phyloP scores from a whole-genome alignment of 1,140 invertebrate species.

The Microvelia longipes region DNA sequence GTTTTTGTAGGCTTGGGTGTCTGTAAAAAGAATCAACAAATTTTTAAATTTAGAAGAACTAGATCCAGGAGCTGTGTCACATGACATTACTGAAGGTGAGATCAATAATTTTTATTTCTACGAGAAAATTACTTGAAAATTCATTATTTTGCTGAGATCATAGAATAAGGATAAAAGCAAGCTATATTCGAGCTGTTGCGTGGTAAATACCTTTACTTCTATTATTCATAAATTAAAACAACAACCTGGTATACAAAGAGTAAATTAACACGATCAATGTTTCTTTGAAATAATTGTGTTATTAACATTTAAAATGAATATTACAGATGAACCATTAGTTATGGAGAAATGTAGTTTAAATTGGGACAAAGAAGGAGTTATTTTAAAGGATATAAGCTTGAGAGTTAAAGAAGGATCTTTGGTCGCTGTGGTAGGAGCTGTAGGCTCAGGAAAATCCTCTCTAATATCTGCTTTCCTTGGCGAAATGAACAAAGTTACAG shows the following conservation, averaged over 20 bases:
- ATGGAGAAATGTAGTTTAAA: constrained; percentile 25
- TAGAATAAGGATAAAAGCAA: too few relatives aligned
- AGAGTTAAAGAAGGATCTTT: constrained; percentile 28
- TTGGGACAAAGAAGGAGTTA: constrained; percentile 27
- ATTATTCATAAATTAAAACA: too few relatives aligned
- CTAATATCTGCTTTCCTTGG: constrained; percentile 38
- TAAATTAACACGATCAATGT: neutral
- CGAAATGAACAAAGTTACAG: constrained; percentile 31
- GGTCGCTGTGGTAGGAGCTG: constrained; percentile 37
- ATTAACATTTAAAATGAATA: too few relatives aligned
- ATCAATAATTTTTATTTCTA: constrained; percentile 10
- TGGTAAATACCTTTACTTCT: too few relatives aligned
- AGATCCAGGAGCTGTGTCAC: constrained; percentile 53
- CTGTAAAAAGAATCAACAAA: constrained; percentile 49
- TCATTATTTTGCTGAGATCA: too few relatives aligned
- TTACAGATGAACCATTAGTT: constrained; percentile 22
- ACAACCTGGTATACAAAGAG: neutral
- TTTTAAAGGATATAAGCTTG: constrained; percentile 26
- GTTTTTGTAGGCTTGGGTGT: constrained; percentile 30
- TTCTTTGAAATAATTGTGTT: neutral
- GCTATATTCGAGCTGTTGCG: too few relatives aligned
- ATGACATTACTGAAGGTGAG: constrained; percentile 57
- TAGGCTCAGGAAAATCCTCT: constrained; percentile 42
- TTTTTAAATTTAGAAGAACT: constrained; percentile 78
- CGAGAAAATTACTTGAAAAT: neutral